Evolutionary conservation across 2,888 invertebrate species (phyloP), one percentile per base, ranked within the genome.

Genomic region (Aromia moschata): DNA sequence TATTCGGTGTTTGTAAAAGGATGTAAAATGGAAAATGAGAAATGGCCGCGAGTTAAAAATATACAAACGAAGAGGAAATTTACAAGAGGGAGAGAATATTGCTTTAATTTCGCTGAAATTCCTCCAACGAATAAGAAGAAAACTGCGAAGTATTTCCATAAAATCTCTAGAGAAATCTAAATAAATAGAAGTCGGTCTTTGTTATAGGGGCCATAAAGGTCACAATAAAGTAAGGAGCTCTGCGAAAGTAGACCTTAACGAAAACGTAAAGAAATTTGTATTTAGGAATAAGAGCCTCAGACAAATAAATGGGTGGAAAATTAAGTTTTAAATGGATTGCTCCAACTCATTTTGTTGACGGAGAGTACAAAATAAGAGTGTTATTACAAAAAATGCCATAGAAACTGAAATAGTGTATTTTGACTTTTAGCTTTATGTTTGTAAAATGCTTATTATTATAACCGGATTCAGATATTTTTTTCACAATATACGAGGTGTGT

Each of bases 71-170:
- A 58, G 49, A 58, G 58, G 45, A 59, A 58, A 57, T 56, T 56
- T 52, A 57, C 56, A 61, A 58, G 57, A 52, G 52, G 52, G 44
- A 59, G 60, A 54, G 64, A 63, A 65, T 60, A 60, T 64, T 58
- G 67, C 70, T 70, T 68, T 64, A 70, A 69, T 70, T 70, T 66
- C 66, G 47, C 52, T 63, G 65, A 63, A 67, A 67, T 68, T 65
- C 60, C 63, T 53, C 60, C 62, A 62, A 57, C 64, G 70, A 71
- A 71, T 67, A 70, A 66, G 68, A 71, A 74, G 75, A 77, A 77
- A 77, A 78, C 74, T 75, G 72, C 74, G 75, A 76, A 77, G 76
- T 77, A 78, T 77, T 78, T 78, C 77, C 77, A 78, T 77, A 78
- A 79, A 77, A 77, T 76, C 79, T 74, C 77, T 58, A 56, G 77